Evolutionary conservation across 2,113 vertebrate genomes (phyloP), one percentile per base, ranked within the genome.

Genomic region (Thunnus thynnus): DNA sequence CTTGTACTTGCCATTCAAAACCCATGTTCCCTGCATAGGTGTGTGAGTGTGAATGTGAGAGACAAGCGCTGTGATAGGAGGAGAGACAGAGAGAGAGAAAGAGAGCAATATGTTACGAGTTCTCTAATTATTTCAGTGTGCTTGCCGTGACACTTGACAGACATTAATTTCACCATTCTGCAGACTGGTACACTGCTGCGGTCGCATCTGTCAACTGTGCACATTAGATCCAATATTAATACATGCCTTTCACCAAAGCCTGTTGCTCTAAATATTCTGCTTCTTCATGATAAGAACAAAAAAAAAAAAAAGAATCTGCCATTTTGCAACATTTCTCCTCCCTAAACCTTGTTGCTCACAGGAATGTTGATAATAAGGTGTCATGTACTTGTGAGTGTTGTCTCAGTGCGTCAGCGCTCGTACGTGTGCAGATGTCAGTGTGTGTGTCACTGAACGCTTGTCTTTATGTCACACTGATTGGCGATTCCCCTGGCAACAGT

Each of bases 381-480:
- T 65, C 56, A 72, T 66, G 82, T 17, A 48, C 30, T 79, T 62
- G 16, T 22, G 22, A 73, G 55, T 65, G 63, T 61, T 64, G 30
- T 60, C 41, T 56, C 30, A 4, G 20, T 58, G 51, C 25, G 25
- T 74, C 61, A 16, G 36, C 10, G 3, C 27, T 18, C 6, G 20
- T 54, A 30, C 16, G 17, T 36, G 58, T 65, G 74, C 47, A 50
- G 48, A 54, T 56, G 50, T 58, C 47, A 44, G n/a, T 61, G 48
- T 51, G 52, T 17, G 44, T 64, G 69, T 73, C 16, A 22, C 52
- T 58, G 57, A 74, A 75, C 82, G 62, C 78, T 82, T 25, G 58
- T 86, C 86, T 88, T 83, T 84, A 41, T 70, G 50, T 88, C 72
- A 65, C 74, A 60, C 44, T 85, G 78, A 86, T 72, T 85, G 69